Conservation (phyloP, 2,888 invertebrate genomes). For the Tachina fera region DNA sequence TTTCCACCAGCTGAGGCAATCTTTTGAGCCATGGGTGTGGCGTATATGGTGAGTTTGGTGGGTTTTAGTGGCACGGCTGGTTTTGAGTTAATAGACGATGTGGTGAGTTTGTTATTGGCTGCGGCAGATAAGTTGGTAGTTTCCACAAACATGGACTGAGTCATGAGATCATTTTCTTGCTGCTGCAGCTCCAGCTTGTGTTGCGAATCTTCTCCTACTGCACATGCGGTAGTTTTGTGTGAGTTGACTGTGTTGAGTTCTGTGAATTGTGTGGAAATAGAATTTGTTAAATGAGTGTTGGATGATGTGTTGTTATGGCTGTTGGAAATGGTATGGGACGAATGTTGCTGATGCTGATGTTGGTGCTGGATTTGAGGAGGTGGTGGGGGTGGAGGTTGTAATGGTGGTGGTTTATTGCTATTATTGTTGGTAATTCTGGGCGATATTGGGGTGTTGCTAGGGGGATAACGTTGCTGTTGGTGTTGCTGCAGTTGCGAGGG, state of each 20-base stretch:
- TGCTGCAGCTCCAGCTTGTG: constrained; percentile 32
- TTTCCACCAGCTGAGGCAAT: constrained; percentile 71
- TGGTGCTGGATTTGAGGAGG: constrained; percentile 71
- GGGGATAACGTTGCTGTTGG: constrained; percentile 69
- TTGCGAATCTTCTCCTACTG: constrained; percentile 56
- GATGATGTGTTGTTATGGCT: constrained; percentile 58
- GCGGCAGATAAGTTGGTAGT: constrained; percentile 70
- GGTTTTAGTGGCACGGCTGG: constrained; percentile 89
- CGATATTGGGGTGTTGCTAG: constrained; percentile 71
- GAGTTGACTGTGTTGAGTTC: constrained; percentile 80
- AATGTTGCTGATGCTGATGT: constrained; percentile 48
- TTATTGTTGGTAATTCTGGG: constrained; percentile 72
- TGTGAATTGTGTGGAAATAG: constrained; percentile 81
- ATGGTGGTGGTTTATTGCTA: constrained; percentile 79
- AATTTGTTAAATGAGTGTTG: constrained; percentile 76
- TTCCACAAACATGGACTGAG: constrained; percentile 76
- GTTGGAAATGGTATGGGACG: constrained; percentile 73
- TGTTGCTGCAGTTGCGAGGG: constrained; percentile 61
- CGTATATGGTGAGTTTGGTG: constrained; percentile 88
- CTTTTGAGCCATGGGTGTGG: constrained; percentile 87
- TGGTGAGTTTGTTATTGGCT: constrained; percentile 69
- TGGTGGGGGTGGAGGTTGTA: constrained; percentile 80
- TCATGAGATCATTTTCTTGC: constrained; percentile 75
- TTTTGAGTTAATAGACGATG: constrained; percentile 83
- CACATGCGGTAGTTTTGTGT: constrained; percentile 66